Evolutionary conservation across 2,113 vertebrate genomes (phyloP).

Genomic region (pig (Sus scrofa)): DNA sequence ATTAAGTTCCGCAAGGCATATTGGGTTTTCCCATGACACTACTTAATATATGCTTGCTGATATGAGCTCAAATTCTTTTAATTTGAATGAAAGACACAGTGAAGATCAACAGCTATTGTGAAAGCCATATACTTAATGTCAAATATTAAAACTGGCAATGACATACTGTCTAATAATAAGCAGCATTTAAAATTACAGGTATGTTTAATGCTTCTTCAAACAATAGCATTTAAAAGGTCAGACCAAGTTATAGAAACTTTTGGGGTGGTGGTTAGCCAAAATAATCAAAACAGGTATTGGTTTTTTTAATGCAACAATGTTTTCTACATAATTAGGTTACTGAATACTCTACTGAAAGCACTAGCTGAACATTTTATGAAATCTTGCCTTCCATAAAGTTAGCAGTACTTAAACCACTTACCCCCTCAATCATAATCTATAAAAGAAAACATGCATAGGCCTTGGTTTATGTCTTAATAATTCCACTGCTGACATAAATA

Average conservation of each 20-base stretch:
- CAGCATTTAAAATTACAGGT: constrained; percentile 43
- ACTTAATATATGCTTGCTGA: constrained; percentile 24
- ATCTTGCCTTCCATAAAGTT: background rate
- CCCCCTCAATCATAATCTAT: background rate
- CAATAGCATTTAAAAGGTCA: constrained; percentile 51
- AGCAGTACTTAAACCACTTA: constrained; percentile 15
- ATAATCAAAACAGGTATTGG: background rate
- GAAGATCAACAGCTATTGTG: constrained; percentile 2
- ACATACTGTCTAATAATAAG: background rate
- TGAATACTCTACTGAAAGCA: background rate
- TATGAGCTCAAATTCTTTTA: constrained; percentile 4
- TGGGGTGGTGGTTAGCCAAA: constrained; percentile 27
- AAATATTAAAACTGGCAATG: constrained; percentile 30
- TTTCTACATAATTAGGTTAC: background rate
- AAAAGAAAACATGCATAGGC: background rate
- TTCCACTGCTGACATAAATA: background rate
- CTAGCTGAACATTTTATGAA: constrained; percentile 4
- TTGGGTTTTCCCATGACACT: background rate
- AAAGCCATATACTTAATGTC: constrained; percentile 26
- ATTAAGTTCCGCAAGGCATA: background rate
- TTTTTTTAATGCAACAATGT: background rate
- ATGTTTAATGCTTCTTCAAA: constrained; percentile 29
- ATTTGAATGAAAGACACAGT: constrained; percentile 34
- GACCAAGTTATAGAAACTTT: background rate
- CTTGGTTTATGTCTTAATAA: background rate